Evolutionary conservation across 2,113 vertebrate genomes (phyloP).

Genomic region (Hymenochirus boettgeri): DNA sequence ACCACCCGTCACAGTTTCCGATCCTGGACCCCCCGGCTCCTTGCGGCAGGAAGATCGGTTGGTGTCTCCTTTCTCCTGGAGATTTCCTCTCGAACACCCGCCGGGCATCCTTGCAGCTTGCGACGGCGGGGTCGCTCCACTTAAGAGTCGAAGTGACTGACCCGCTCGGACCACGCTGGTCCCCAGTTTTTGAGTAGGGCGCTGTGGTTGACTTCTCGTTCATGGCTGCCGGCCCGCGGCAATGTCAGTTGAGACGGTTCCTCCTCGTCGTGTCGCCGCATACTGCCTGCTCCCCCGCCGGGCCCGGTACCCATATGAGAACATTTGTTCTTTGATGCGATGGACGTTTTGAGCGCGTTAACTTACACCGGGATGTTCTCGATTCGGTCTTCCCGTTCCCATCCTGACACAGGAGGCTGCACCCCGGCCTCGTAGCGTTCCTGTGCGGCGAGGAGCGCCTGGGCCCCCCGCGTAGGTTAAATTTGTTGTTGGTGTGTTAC

Average conservation of each 20-base stretch:
- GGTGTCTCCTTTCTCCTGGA: slow-evolving; percentile 84
- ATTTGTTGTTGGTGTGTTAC: too few relatives aligned
- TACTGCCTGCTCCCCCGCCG: slow-evolving; percentile 54
- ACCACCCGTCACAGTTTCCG: slow-evolving; percentile 88
- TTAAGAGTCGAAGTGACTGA: slow-evolving; percentile 84
- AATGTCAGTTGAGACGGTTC: slow-evolving; percentile 79
- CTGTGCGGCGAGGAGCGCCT: slow-evolving; percentile 89
- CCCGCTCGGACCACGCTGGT: slow-evolving; percentile 88
- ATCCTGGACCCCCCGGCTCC: slow-evolving; percentile 85
- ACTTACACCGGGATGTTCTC: slow-evolving; percentile 80
- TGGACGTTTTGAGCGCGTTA: slow-evolving; percentile 97
- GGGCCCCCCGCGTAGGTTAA: slow-evolving; percentile 66
- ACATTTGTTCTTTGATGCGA: slow-evolving; percentile 97
- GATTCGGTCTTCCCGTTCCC: slow-evolving; percentile 55
- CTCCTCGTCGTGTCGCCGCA: slow-evolving; percentile 72
- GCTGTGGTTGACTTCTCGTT: slow-evolving; percentile 89
- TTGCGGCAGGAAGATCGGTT: slow-evolving; percentile 83
- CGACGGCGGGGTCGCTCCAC: slow-evolving; percentile 79
- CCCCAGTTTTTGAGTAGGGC: slow-evolving; percentile 85
- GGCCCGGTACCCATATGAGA: slow-evolving; percentile 89
- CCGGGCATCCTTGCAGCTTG: slow-evolving; percentile 91
- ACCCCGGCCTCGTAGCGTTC: slow-evolving; percentile 92
- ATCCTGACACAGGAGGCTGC: slow-evolving; percentile 80
- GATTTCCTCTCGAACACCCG: slow-evolving; percentile 89
- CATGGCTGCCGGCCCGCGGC: slow-evolving; percentile 85